Base-by-base conservation (phyloP, 2,888 invertebrate genomes). In the Sabatieria punctata region DNA sequence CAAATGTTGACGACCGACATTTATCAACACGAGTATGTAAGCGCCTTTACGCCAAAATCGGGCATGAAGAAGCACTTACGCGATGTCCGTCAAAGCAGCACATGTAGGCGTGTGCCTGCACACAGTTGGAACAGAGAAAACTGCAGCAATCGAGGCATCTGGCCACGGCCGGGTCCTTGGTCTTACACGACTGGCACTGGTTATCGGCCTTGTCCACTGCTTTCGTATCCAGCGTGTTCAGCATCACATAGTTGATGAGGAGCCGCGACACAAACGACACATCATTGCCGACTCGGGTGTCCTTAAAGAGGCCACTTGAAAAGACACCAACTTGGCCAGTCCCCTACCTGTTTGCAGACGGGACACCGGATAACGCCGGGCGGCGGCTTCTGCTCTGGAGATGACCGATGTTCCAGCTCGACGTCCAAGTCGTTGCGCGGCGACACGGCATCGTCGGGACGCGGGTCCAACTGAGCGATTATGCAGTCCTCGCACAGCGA, bases 41-140 rank as follows among this genome's bases (percentile, higher is more conserved):
- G n/a, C n/a, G n/a, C n/a, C n/a, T n/a, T n/a, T n/a, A n/a, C n/a
- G n/a, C n/a, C n/a, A n/a, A n/a, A n/a, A n/a, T n/a, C n/a, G n/a
- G n/a, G n/a, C n/a, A n/a, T n/a, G n/a, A n/a, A n/a, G n/a, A n/a
- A n/a, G n/a, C n/a, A n/a, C n/a, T 49, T 54, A 71, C 73, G 63
- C 67, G 65, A 67, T 93, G 91, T 60, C 84, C 85, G 68, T 91
- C 89, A 66, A 93, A 93, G 71, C 89, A 88, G 55, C 86, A 77
- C 91, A 91, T 91, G 64, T 82, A 88, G 68, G 85, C 82, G 68
- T 93, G 91, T 49, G 91, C 91, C 36, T 85, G 83, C 61, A 86
- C 85, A 72, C 91, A 93, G 65, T 85, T 84, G 52, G 81, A 78
- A 70, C 91, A 91, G 43, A 93, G 73, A 66, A 88, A 83, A 68